Conservation (phyloP, 2,888 invertebrate species). For the Mactromeris polynyma region DNA sequence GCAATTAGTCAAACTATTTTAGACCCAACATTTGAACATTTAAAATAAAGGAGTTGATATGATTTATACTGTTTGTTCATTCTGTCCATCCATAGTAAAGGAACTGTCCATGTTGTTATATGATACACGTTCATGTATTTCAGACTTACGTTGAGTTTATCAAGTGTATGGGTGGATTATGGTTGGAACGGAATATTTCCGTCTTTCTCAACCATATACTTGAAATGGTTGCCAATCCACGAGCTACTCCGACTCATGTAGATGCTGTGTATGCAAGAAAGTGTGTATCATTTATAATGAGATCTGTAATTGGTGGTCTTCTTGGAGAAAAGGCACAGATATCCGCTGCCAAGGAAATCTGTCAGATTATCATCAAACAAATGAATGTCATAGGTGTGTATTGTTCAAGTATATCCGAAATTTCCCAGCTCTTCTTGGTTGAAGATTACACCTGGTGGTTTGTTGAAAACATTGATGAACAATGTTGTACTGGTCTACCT, state of each 20-base stretch:
- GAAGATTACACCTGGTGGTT: neutral
- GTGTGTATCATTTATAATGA: constrained; percentile 97
- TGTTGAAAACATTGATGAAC: neutral
- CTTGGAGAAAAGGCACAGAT: constrained; percentile 98
- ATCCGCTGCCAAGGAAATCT: constrained; percentile 95
- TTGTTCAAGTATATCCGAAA: too few relatives aligned
- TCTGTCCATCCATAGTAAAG: too few relatives aligned
- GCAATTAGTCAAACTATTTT: too few relatives aligned
- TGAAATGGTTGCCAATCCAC: constrained; percentile 96
- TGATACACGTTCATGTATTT: constrained; percentile 48
- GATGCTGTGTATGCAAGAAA: constrained; percentile 99
- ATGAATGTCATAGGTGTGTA: constrained; percentile 91
- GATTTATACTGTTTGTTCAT: too few relatives aligned
- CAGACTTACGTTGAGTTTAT: constrained; percentile 98
- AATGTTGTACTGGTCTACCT: neutral
- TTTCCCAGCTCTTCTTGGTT: neutral
- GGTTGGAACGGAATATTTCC: constrained; percentile 97
- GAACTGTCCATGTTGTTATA: too few relatives aligned
- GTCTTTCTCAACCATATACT: constrained; percentile 95
- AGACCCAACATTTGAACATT: too few relatives aligned
- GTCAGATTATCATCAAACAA: constrained; percentile 96
- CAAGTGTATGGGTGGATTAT: constrained; percentile 96
- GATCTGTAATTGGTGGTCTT: constrained; percentile 96
- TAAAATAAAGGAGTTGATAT: too few relatives aligned
- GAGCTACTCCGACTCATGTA: constrained; percentile 97